Evolutionary conservation across 2,797 vertebrate genomes (phyloP), one percentile per base, ranked within the genome.

Genomic region (Hydrocynus forskahlii): DNA sequence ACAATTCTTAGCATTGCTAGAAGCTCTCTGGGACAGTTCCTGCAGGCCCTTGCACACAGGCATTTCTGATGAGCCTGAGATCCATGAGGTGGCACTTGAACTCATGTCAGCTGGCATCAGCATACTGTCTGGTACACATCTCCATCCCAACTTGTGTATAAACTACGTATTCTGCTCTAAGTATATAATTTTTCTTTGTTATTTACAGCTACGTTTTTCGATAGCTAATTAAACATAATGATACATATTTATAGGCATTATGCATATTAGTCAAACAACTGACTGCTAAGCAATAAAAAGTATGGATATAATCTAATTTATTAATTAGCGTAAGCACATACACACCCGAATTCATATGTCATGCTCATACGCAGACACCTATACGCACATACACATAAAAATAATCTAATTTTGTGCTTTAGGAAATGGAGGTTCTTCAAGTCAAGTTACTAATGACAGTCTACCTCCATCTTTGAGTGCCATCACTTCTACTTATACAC

Each of bases 31-130:
- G 87, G 94, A 97, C 83, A 93, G 90, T 10, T 92, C 80, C 12
- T 91, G 90, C 70, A 87, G 73, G 7, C 91, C 92, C 0, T 86
- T 97, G 57, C 88, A 92, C 60, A 92, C 90, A 0, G 90, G 88
- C 25, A 14, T 83, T 76, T 91, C 94, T 2, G 94, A 96, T n/a
- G 95, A 97, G 83, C 59, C 59, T 1, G 95, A 96, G 87, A 43
- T 93, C 38, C 86, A 84, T 55, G 95, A 96, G n/a, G 96, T 97
- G 40, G 87, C 94, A 82, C 84, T 94, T 29, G 97, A 99, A 81
- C 95, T 99, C 48, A 93, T 97, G 81, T 92, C 94, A 78, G 95
- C 97, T 85, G 98, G 97, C 76, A 86, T 93, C 74, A 95, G 95
- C 88, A 94, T 99, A 78, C 88, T 99, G 83, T 92, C 95, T 88